Conservation (phyloP, 1,140 invertebrate genomes). For the Oreohelix idahoensis region DNA sequence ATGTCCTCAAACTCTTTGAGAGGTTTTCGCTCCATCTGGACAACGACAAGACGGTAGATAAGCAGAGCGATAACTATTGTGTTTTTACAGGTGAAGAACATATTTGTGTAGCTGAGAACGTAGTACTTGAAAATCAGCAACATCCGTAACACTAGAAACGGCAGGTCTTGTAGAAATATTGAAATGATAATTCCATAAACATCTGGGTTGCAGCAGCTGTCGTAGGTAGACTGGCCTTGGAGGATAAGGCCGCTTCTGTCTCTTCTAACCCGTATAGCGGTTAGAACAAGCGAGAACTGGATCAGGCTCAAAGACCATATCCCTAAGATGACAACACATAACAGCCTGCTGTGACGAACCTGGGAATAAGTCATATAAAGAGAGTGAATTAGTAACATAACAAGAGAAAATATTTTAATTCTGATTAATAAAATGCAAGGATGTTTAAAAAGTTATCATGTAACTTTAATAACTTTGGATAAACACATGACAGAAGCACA, state of each 20-base stretch:
- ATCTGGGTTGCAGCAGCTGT: constrained; percentile 62
- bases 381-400: no score
- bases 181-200: constrained; percentile 68
- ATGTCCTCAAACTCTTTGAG: constrained; percentile 3
- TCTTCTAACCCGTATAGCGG: constrained; percentile 87
- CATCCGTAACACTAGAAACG: constrained; percentile 73
- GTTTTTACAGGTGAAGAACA: constrained; percentile 93
- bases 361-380: constrained; percentile 34
- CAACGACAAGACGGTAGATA: constrained; percentile 86
- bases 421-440: no score
- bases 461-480: no score
- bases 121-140: constrained; percentile 88
- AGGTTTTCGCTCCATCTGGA: constrained; percentile 74
- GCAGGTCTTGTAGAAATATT: constrained; percentile 68
- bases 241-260: constrained; percentile 62
- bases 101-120: constrained; percentile 92
- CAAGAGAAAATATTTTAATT: no score
- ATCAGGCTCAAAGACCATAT: constrained; percentile 86
- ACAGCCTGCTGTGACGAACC: constrained; percentile 62
- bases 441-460: no score
- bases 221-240: constrained; percentile 28
- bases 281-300: constrained; percentile 91
- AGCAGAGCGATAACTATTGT: constrained; percentile 89
- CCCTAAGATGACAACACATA: constrained; percentile 68
- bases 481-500: no score